Evolutionary conservation across 1,140 invertebrate genomes (phyloP).

Genomic region (Rhagoletis pomonella): DNA sequence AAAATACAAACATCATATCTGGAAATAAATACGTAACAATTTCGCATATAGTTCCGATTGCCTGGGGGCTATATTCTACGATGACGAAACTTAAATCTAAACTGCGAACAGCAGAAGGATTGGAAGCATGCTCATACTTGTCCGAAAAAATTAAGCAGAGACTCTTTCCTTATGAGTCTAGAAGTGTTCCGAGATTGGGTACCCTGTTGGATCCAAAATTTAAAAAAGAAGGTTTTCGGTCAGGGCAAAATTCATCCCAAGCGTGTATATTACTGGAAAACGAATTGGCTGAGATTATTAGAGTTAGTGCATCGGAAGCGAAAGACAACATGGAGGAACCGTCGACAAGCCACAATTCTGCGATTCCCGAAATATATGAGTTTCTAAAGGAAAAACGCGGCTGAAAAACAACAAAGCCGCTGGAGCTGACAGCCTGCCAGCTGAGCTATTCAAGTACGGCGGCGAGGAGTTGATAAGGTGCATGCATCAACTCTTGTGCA

Average conservation of each 20-base stretch:
- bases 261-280: neutral
- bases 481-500: no score
- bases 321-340: neutral
- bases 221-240: no score
- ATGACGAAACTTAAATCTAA: no score
- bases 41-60: slow-evolving; percentile 18
- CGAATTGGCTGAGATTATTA: neutral
- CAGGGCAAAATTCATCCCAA: neutral
- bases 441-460: no score
- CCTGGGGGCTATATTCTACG: neutral
- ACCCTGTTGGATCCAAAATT: no score
- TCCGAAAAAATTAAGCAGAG: neutral
- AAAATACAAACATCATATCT: neutral
- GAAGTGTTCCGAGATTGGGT: neutral
- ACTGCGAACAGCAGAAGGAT: neutral
- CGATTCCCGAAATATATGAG: no score
- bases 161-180: slow-evolving; percentile 25
- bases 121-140: neutral
- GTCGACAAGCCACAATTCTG: neutral
- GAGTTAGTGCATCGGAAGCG: neutral
- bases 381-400: no score
- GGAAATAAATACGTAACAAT: slow-evolving; percentile 7
- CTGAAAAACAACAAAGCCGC: no score
- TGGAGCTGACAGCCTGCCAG: no score
- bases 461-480: no score